phyloP scores from a whole-genome alignment of 2,888 invertebrate species.

The Rhogogaster chlorosoma region DNA sequence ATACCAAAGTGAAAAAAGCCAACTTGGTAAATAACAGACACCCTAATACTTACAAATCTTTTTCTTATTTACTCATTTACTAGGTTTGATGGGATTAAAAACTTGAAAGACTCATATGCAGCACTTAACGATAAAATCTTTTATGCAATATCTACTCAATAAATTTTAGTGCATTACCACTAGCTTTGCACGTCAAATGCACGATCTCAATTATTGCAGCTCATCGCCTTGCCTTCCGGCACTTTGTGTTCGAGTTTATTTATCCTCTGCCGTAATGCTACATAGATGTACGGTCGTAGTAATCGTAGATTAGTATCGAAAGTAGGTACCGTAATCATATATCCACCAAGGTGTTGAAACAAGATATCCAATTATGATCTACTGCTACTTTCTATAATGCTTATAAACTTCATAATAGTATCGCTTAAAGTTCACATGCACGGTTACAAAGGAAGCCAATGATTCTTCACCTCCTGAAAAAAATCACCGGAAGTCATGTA shows the following conservation, averaged over 20 bases:
- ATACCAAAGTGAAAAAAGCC: too few species aligned
- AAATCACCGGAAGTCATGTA: neutral
- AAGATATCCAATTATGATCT: slow-evolving; percentile 9
- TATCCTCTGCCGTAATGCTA: neutral
- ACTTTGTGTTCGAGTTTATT: slow-evolving; percentile 2
- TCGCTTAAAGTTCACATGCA: neutral
- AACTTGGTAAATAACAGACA: too few species aligned
- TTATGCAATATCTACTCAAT: neutral
- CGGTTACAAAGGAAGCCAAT: neutral
- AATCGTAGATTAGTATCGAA: slow-evolving; percentile 11
- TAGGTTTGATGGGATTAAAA: neutral
- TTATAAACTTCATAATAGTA: neutral
- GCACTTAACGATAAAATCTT: neutral
- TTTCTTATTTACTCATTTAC: neutral
- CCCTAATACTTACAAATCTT: too few species aligned
- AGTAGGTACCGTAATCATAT: slow-evolving; percentile 17
- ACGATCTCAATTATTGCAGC: neutral
- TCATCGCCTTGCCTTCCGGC: neutral
- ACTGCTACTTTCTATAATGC: slow-evolving; percentile 38
- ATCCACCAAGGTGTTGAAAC: slow-evolving; percentile 10
- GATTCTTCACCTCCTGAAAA: neutral
- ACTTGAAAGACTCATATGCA: neutral
- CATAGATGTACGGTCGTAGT: neutral
- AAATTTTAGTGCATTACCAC: neutral
- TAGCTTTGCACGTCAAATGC: neutral